phyloP scores from a whole-genome alignment of 1,140 invertebrate species.

The Drosophila erecta region DNA sequence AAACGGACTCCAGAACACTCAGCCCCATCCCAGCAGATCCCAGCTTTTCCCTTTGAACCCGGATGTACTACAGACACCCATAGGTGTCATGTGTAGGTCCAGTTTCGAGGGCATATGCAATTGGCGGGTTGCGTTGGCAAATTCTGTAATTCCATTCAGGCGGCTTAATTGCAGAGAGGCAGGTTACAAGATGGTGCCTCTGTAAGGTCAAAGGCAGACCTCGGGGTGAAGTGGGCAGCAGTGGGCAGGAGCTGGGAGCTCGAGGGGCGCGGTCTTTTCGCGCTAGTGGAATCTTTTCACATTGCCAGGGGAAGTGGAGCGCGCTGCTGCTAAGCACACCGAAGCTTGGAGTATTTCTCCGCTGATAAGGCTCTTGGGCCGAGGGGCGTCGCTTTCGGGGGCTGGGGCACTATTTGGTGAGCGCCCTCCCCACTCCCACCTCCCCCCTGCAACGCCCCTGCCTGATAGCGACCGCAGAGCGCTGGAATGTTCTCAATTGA shows the following conservation, averaged over 20 bases:
- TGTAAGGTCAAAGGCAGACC: too few species aligned
- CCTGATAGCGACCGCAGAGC: slow-evolving; percentile 20
- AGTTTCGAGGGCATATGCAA: neutral
- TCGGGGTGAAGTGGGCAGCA: neutral
- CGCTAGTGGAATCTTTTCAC: slow-evolving; percentile 49
- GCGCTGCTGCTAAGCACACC: slow-evolving; percentile 27
- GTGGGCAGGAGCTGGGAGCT: slow-evolving; percentile 2
- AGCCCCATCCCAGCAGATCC: slow-evolving; percentile 6
- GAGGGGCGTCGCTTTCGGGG: neutral
- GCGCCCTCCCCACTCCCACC: neutral
- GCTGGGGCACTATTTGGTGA: too few species aligned
- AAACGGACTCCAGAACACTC: slow-evolving; percentile 56
- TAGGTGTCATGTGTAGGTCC: slow-evolving; percentile 15
- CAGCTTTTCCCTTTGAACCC: neutral
- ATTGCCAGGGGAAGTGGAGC: slow-evolving; percentile 11
- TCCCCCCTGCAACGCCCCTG: neutral
- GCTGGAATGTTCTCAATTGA: slow-evolving; percentile 72
- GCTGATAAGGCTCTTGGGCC: slow-evolving; percentile 24
- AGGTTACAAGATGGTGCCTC: too few species aligned
- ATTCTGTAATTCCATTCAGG: too few species aligned
- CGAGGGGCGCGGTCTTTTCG: slow-evolving; percentile 11
- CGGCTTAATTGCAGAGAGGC: too few species aligned
- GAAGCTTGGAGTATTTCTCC: slow-evolving; percentile 25
- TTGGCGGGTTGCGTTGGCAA: too few species aligned
- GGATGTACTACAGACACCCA: neutral